Evolutionary conservation across 2,888 invertebrate species (phyloP), one percentile per base, ranked within the genome.

Genomic region (Tipula unca): DNA sequence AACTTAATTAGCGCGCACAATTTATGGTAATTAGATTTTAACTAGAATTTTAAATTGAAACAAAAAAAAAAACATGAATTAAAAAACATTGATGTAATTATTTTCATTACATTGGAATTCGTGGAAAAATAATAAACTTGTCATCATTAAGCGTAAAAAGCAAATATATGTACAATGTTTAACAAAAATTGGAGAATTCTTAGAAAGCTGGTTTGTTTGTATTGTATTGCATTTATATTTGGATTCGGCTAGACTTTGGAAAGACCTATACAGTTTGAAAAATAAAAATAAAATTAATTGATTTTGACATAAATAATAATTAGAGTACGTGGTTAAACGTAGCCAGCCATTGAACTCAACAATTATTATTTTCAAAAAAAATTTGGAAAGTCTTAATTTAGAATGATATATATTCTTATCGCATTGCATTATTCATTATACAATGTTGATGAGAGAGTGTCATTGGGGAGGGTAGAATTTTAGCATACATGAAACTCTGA

Each of bases 11-110:
- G 14, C 25, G 69, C 25, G 69, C 69, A 69, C n/a, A 69, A 69
- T 69, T 69, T 69, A 69, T 69, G 69, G 25, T 69, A 69, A 69
- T 69, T 69, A 69, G 69, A 69, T 69, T 69, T 69, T 69, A 69
- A 69, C 69, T 69, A 69, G 69, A 69, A 69, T 69, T 69, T 69
- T 25, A 69, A 25, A 10, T 20, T 69, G 20, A 25, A 48, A 69
- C 69, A 20, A 69, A 69, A 69, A 69, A 25, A n/a, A n/a, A n/a
- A n/a, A n/a, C n/a, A n/a, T n/a, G n/a, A n/a, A n/a, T 17, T 17
- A 54, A 54, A 69, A 69, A 8, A 69, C 1, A 69, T 25, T 69
- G 10, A 69, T 25, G 25, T 69, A 25, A 69, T 69, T 69, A 48
- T 48, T 69, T 69, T 69, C 14, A 25, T 25, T 69, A 25, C 25